phyloP scores from a whole-genome alignment of 1,140 invertebrate species.

The Spodoptera frugiperda region DNA sequence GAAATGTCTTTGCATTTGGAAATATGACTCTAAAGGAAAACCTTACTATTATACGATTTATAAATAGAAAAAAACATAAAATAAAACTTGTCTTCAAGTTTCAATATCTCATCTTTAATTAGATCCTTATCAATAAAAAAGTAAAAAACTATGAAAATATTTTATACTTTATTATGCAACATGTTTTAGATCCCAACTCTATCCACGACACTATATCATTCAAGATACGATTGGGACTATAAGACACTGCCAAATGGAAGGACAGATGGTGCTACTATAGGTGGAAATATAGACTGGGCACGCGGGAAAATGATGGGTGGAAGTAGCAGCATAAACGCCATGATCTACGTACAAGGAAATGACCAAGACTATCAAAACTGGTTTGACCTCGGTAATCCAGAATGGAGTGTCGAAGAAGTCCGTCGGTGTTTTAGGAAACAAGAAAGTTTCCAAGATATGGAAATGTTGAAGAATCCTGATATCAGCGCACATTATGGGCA shows the following conservation, averaged over 20 bases:
- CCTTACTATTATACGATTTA: too few relatives aligned
- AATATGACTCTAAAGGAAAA: neutral
- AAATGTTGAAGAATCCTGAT: constrained; percentile 35
- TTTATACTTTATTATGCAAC: too few relatives aligned
- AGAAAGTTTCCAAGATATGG: constrained; percentile 53
- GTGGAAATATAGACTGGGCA: constrained; percentile 66
- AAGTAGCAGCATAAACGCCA: constrained; percentile 89
- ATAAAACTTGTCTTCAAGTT: too few relatives aligned
- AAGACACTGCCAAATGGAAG: neutral
- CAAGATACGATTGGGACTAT: constrained; percentile 23
- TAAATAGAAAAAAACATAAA: too few relatives aligned
- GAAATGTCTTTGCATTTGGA: too few relatives aligned
- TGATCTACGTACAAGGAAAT: constrained; percentile 90
- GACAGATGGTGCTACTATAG: neutral
- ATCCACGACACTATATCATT: neutral
- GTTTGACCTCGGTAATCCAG: constrained; percentile 86
- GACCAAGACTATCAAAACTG: constrained; percentile 87
- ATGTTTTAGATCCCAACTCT: neutral
- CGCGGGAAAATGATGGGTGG: constrained; percentile 87
- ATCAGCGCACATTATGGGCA: constrained; percentile 50
- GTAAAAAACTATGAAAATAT: too few relatives aligned
- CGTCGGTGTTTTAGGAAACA: constrained; percentile 55
- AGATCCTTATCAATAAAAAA: too few relatives aligned
- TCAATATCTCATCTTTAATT: too few relatives aligned
- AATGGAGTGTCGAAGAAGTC: constrained; percentile 87